Percentiles rank a stretch among this genome's conserved stretches.
Evolutionary conservation across 2,888 invertebrate species (phyloP).

Genomic region (Tuta absoluta): DNA sequence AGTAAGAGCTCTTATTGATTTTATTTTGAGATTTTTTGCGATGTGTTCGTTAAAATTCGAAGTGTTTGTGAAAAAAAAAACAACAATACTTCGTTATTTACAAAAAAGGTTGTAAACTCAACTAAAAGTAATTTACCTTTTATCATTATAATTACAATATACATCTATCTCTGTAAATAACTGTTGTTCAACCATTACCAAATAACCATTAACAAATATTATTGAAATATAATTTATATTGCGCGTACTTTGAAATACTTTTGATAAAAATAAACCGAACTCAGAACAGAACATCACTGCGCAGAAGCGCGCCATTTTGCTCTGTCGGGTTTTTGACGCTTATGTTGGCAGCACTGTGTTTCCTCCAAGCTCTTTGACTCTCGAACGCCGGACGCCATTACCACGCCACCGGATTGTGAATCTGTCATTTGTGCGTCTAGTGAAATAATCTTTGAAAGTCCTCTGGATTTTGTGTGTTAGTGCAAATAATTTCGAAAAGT

Average conservation of each 20-base stretch:
- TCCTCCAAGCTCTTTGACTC: slow-evolving; percentile 62
- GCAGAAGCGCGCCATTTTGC: slow-evolving; percentile 68
- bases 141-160: no score
- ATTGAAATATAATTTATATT: no score
- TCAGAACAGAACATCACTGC: slow-evolving; percentile 37
- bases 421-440: slow-evolving; percentile 68
- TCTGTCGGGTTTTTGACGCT: slow-evolving; percentile 55
- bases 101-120: no score
- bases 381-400: slow-evolving; percentile 69
- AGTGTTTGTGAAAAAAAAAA: neutral
- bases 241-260: no score
- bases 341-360: slow-evolving; percentile 71
- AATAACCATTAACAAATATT: no score
- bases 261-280: slow-evolving; percentile 10
- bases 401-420: slow-evolving; percentile 72
- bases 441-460: slow-evolving; percentile 52
- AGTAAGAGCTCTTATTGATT: slow-evolving; percentile 28
- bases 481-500: slow-evolving; percentile 55
- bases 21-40: neutral
- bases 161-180: no score
- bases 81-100: no score
- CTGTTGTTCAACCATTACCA: no score
- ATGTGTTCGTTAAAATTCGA: neutral
- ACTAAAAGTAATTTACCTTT: no score
- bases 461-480: slow-evolving; percentile 49